Conservation (phyloP, 2,797 vertebrate genomes). For the Sebastes taczanowskii region DNA sequence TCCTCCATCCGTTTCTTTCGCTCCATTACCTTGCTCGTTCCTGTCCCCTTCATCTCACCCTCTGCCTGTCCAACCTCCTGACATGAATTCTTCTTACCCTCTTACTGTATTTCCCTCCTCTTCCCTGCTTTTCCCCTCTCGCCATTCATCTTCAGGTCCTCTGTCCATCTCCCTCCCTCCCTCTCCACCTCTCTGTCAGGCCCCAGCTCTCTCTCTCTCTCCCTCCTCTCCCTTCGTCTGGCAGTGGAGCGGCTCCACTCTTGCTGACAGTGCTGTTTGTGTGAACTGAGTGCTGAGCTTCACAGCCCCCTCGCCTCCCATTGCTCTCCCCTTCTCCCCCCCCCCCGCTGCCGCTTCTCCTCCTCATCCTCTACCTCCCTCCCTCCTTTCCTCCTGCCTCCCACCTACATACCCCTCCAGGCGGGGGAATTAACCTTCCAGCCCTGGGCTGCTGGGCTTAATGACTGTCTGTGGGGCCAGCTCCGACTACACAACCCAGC, state of each 20-base stretch:
- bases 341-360: slow-evolving; percentile 6
- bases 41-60: slow-evolving; percentile 76
- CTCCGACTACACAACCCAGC: slow-evolving; percentile 72
- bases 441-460: slow-evolving; percentile 75
- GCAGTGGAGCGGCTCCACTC: slow-evolving; percentile 68
- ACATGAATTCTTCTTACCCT: slow-evolving; percentile 73
- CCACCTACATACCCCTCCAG: slow-evolving; percentile 65
- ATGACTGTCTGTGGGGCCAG: slow-evolving; percentile 78
- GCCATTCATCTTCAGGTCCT: slow-evolving; percentile 70
- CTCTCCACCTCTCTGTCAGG: slow-evolving; percentile 51
- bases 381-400: slow-evolving; percentile 51
- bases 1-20: slow-evolving; percentile 73
- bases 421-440: slow-evolving; percentile 79
- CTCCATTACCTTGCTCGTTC: slow-evolving; percentile 75
- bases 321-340: slow-evolving; percentile 22
- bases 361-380: slow-evolving; percentile 52
- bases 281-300: slow-evolving; percentile 77
- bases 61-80: slow-evolving; percentile 76
- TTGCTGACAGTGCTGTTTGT: slow-evolving; percentile 82
- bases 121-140: slow-evolving; percentile 52
- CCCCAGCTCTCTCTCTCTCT: slow-evolving; percentile 33
- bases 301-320: slow-evolving; percentile 76
- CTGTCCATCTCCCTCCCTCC: slow-evolving; percentile 61
- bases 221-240: slow-evolving; percentile 66
- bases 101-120: slow-evolving; percentile 67